These are phyloP conservation scores for Steinernema feltiae DNA, from an alignment of 1,140 invertebrate species.

Conservation along the genomic window DNA sequence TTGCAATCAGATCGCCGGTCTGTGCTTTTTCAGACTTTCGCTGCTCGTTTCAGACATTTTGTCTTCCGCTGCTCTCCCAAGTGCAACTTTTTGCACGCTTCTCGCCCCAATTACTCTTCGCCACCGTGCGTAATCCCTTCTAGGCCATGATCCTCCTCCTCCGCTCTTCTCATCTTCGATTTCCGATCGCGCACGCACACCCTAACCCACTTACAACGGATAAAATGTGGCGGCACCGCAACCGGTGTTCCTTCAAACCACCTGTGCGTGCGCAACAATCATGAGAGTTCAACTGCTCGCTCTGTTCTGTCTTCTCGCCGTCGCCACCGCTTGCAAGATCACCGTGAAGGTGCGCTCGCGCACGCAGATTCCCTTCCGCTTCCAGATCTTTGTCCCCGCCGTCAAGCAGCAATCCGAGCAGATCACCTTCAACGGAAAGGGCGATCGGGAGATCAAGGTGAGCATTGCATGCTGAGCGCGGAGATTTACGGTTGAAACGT, in stretches of 20 bases:
- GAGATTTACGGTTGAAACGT: not conserved
- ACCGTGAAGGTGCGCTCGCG: conserved; percentile 5
- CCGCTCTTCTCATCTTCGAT: too few relatives aligned
- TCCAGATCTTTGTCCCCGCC: not conserved
- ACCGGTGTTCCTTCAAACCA: not conserved
- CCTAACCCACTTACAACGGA: not conserved
- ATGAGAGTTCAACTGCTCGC: not conserved
- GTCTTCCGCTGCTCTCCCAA: too few relatives aligned
- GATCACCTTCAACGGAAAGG: conserved; percentile 6
- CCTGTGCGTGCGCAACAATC: too few relatives aligned
- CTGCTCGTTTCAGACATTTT: too few relatives aligned
- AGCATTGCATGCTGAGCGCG: not conserved
- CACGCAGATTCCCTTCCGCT: not conserved
- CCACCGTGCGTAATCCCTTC: too few relatives aligned
- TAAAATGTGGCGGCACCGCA: not conserved
- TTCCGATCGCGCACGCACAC: not conserved
- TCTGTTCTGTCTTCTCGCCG: not conserved
- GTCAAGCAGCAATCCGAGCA: not conserved
- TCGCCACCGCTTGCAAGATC: not conserved
- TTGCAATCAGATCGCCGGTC: too few relatives aligned
- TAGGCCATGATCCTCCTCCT: too few relatives aligned
- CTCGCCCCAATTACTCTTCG: too few relatives aligned
- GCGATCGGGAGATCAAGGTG: not conserved
- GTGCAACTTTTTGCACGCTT: too few relatives aligned
- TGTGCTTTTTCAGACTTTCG: too few relatives aligned